These are phyloP conservation scores for Sympetrum striolatum DNA, from an alignment of 2,888 invertebrate species.

Conservation along the genomic window DNA sequence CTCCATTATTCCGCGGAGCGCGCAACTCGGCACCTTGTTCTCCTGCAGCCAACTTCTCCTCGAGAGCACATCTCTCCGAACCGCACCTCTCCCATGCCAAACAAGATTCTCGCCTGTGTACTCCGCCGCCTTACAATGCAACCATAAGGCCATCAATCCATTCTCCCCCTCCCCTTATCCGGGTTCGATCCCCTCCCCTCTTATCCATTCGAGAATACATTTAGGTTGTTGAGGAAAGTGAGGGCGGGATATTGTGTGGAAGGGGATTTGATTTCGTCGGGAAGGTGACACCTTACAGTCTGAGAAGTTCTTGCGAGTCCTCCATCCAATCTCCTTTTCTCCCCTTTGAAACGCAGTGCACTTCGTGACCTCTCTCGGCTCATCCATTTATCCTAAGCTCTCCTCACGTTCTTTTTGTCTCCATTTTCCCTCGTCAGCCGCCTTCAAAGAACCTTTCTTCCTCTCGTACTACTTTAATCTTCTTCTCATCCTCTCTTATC, in stretches of 20 bases:
- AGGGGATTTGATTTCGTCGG: conserved; percentile 20
- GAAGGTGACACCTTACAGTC: not conserved
- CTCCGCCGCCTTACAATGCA: not conserved
- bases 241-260: not conserved
- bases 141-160: not conserved
- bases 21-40: not conserved
- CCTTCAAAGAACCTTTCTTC: no score
- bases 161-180: not conserved
- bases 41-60: not conserved
- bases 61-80: not conserved
- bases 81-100: not conserved
- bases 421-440: not conserved
- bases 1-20: not conserved
- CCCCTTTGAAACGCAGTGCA: not conserved
- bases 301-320: not conserved
- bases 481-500: not conserved
- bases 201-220: not conserved
- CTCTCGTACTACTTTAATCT: not conserved
- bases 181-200: not conserved
- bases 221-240: not conserved
- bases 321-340: not conserved
- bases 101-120: not conserved
- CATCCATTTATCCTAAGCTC: not conserved
- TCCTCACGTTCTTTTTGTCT: not conserved
- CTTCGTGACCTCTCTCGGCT: not conserved